phyloP scores from a whole-genome alignment of 1,140 invertebrate genomes.

The Aradophagus sp. region DNA sequence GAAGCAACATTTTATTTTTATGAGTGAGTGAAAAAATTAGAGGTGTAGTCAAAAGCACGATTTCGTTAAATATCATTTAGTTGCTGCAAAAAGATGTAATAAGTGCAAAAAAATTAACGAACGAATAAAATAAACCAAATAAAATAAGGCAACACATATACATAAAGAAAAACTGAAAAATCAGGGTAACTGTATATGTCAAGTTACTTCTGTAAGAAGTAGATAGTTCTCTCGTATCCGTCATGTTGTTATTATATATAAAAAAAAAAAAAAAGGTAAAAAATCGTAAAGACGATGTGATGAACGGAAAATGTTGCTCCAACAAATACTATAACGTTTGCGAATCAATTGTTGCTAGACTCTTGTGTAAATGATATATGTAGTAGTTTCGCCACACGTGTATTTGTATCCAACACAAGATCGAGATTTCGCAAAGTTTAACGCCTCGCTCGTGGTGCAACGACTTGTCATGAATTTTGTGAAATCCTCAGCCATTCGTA shows the following conservation, averaged over 20 bases:
- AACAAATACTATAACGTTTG: conserved; percentile 27
- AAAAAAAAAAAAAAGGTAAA: no score
- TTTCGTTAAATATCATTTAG: conserved; percentile 18
- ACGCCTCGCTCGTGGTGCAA: not conserved
- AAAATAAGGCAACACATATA: conserved; percentile 30
- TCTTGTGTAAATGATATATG: conserved; percentile 43
- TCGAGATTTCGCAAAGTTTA: conserved; percentile 16
- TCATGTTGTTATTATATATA: no score
- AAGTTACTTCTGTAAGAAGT: conserved; percentile 51
- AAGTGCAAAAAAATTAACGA: conserved; percentile 4
- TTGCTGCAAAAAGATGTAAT: conserved; percentile 26
- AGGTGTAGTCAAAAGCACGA: no score
- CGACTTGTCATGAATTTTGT: conserved; percentile 15
- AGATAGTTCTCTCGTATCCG: conserved; percentile 40
- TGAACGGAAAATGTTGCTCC: conserved; percentile 38
- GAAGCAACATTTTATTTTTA: no score
- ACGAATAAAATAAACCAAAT: conserved; percentile 2
- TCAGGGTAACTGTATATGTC: conserved; percentile 51
- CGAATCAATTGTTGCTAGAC: conserved; percentile 45
- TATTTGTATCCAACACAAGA: conserved; percentile 4
- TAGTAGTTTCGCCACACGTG: conserved; percentile 18
- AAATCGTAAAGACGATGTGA: conserved; percentile 35
- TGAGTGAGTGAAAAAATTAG: no score
- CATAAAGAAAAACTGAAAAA: conserved; percentile 37
- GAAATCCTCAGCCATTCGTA: conserved; percentile 14